These are phyloP conservation scores for Channallabes apus DNA, from an alignment of 2,797 vertebrate species.

Conservation along the genomic window DNA sequence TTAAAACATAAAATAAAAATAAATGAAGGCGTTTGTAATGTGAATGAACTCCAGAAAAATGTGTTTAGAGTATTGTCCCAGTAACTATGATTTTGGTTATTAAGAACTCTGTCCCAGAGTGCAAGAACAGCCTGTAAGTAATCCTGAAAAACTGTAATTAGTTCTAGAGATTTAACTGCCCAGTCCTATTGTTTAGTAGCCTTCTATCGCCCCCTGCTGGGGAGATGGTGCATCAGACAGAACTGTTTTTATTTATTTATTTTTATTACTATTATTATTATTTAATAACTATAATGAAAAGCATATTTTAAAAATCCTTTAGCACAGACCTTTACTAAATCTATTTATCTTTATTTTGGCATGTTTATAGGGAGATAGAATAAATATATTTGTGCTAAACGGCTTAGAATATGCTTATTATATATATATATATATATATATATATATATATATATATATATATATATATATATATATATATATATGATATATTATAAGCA, in stretches of 20 bases:
- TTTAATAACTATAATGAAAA: background rate
- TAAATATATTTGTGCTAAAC: no score
- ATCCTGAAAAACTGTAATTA: background rate
- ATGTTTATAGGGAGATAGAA: no score
- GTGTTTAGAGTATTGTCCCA: background rate
- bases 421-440: no score
- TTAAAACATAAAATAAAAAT: background rate
- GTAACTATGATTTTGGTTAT: background rate
- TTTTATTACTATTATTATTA: background rate
- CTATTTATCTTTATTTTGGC: background rate
- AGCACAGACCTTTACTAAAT: background rate
- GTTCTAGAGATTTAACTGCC: background rate
- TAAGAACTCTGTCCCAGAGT: no score
- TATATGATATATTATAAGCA: no score
- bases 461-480: no score
- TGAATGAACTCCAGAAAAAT: background rate
- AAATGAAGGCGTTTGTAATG: background rate
- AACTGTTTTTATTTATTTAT: no score
- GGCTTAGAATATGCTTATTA: no score
- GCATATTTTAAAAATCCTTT: background rate
- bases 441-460: no score
- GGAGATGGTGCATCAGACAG: background rate
- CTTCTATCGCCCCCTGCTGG: conserved; percentile 46
- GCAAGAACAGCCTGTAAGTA: background rate
- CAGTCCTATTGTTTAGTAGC: background rate